These are phyloP conservation scores for Rhinoraja longicauda DNA, from an alignment of 2,797 vertebrate genomes.

Conservation along the genomic window DNA sequence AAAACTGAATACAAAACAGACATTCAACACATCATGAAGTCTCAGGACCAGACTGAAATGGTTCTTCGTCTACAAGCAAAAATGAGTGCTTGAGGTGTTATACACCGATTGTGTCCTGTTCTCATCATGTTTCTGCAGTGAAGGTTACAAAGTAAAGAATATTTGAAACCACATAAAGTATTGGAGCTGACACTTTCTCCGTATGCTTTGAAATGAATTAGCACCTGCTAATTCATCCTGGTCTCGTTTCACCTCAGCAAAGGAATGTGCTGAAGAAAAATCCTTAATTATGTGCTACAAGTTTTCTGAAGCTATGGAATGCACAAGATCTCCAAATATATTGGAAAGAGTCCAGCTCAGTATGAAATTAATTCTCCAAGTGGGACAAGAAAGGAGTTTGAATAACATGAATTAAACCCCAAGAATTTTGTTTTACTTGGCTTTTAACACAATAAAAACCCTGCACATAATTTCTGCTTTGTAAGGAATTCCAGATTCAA, in stretches of 20 bases:
- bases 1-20: background rate
- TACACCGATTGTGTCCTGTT: background rate
- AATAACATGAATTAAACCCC: background rate
- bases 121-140: background rate
- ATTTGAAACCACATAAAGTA: background rate
- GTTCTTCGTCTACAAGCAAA: background rate
- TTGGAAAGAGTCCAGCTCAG: background rate
- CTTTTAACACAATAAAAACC: background rate
- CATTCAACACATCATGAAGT: background rate
- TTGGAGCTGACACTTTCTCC: background rate
- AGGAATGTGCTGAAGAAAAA: background rate
- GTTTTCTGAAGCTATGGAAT: background rate
- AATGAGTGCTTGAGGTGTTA: background rate
- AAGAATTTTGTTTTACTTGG: background rate
- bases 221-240: background rate
- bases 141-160: background rate
- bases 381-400: background rate
- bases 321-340: background rate
- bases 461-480: background rate
- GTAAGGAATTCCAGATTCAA: background rate
- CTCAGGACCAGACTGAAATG: background rate
- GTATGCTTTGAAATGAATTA: background rate
- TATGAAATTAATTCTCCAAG: background rate
- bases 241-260: background rate
- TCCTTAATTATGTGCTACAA: background rate